A percentile compares a stretch with the other conserved stretches of the same genome.
Conservation (phyloP, 2,888 invertebrate genomes). For the Patella caerulea region DNA sequence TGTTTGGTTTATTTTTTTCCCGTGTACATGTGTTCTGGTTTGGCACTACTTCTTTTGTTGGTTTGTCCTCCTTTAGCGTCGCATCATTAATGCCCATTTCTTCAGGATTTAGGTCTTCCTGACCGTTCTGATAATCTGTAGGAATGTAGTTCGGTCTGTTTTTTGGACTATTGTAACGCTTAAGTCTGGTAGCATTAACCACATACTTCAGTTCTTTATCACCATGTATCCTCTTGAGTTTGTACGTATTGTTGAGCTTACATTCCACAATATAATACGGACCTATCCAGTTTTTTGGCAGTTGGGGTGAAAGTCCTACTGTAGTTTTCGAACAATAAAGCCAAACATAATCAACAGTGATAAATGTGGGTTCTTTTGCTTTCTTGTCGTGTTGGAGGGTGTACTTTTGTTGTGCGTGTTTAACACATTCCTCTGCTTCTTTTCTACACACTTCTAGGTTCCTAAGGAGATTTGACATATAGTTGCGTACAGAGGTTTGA, state of each 20-base stretch:
- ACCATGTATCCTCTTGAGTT: background rate
- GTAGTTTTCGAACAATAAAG: background rate
- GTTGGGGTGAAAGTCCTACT: constrained; percentile 5
- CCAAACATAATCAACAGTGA: constrained; percentile 9
- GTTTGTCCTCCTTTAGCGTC: background rate
- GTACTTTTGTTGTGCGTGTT: constrained; percentile 1
- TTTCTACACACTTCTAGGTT: background rate
- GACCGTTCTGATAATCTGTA: too few species aligned
- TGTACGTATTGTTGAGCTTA: constrained; percentile 2
- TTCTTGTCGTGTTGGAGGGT: constrained; percentile 15
- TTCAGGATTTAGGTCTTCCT: too few species aligned
- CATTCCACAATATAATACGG: constrained; percentile 17
- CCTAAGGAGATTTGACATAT: constrained; percentile 1
- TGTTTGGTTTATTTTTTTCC: too few species aligned
- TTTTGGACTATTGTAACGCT: background rate
- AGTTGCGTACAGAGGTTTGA: background rate
- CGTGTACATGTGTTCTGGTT: too few species aligned
- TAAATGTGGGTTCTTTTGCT: constrained; percentile 8
- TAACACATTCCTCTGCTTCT: constrained; percentile 10
- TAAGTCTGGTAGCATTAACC: constrained; percentile 18
- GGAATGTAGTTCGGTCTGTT: too few species aligned
- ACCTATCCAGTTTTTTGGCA: constrained; percentile 6
- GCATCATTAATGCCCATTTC: too few species aligned
- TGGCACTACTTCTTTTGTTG: too few species aligned
- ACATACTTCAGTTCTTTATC: constrained; percentile 3